A percentile compares a stretch with the other conserved stretches of the same genome.
Conservation (phyloP, 2,888 invertebrate species). For the Hirtodrosophila duncani region DNA sequence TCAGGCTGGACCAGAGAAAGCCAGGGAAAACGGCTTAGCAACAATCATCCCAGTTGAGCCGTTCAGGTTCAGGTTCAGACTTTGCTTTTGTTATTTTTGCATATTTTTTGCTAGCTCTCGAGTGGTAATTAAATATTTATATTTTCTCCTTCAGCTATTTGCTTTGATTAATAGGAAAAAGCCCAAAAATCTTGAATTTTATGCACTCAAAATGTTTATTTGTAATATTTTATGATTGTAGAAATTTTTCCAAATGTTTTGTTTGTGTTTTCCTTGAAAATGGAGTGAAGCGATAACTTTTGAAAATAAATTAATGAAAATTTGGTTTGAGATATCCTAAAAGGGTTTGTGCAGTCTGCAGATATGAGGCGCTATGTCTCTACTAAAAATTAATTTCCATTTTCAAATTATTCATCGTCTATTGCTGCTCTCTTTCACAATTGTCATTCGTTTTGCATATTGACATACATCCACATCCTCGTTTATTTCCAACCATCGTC, state of each 20-base stretch:
- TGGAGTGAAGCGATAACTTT: neutral
- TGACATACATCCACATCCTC: constrained; percentile 9
- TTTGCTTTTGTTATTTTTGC: constrained; percentile 13
- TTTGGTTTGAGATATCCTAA: too few species aligned
- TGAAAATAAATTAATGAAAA: too few species aligned
- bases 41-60: too few species aligned
- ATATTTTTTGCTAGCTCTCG: constrained; percentile 21
- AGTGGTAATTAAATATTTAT: constrained; percentile 65
- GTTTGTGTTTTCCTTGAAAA: constrained; percentile 25
- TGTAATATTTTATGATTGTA: constrained; percentile 34
- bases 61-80: neutral
- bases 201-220: constrained; percentile 18
- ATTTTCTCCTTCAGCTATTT: constrained; percentile 48
- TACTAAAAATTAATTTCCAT: too few species aligned
- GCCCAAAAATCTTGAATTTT: neutral
- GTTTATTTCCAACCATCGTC: constrained; percentile 9
- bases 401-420: neutral
- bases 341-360: too few species aligned
- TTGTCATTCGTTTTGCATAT: constrained; percentile 13
- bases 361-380: too few species aligned
- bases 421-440: too few species aligned
- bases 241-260: constrained; percentile 27
- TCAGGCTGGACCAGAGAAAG: too few species aligned
- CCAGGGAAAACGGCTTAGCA: too few species aligned
- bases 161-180: constrained; percentile 54